A percentile compares a stretch with the other conserved stretches of the same genome.
Conservation (phyloP, 2,113 vertebrate species). For the Eupsittula cactorum region DNA sequence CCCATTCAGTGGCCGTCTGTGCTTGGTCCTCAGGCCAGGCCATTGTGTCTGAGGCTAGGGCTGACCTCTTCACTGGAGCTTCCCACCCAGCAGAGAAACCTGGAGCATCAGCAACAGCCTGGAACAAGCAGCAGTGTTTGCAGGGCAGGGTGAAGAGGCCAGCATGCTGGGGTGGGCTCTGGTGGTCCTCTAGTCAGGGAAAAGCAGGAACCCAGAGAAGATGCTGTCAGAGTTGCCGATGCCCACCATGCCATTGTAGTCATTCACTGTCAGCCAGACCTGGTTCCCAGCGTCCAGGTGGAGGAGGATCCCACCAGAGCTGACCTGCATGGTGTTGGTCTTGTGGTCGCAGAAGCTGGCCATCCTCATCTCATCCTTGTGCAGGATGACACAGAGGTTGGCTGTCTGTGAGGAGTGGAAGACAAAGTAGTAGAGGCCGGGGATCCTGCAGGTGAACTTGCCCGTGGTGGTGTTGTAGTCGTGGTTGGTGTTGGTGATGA, state of each 20-base stretch:
- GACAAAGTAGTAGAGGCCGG: constrained; percentile 84
- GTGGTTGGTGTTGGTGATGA: constrained; percentile 73
- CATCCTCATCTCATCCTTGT: background rate
- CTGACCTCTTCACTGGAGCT: rapidly evolving
- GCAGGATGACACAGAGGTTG: constrained; percentile 77
- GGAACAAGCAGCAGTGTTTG: background rate
- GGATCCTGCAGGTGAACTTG: constrained; percentile 78
- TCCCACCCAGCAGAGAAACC: background rate
- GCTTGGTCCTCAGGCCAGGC: background rate
- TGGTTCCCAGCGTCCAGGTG: constrained; percentile 38
- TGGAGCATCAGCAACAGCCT: background rate
- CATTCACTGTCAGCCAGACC: constrained; percentile 79
- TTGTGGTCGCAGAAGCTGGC: constrained; percentile 83
- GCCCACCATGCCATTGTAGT: constrained; percentile 82
- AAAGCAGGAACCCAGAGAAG: constrained; percentile 87
- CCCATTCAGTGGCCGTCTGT: rapidly evolving
- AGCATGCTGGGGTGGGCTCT: background rate
- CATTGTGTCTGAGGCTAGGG: background rate
- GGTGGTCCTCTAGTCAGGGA: constrained; percentile 70
- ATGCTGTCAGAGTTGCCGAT: constrained; percentile 65
- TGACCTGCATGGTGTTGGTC: constrained; percentile 74
- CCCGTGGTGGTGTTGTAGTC: constrained; percentile 73
- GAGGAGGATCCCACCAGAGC: constrained; percentile 75
- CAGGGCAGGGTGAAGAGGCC: rapidly evolving
- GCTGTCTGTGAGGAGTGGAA: constrained; percentile 70